Evolutionary conservation across 92 coral and sea anemone species (phyloP).

Genomic region (Parazoanthus atlanticus): DNA sequence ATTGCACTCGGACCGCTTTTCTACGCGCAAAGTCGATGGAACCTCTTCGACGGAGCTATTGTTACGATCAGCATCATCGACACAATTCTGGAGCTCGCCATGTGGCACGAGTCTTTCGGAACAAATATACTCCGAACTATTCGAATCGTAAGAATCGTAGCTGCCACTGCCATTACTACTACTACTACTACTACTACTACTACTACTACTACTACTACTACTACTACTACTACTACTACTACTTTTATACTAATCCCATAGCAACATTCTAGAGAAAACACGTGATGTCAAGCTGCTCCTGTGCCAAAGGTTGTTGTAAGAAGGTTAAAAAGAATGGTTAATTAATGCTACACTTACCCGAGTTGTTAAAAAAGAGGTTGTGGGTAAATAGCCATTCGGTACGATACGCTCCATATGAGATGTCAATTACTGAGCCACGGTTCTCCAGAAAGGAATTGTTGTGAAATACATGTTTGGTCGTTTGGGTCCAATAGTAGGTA

Average conservation of each 20-base stretch:
- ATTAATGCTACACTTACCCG: constrained; percentile 1
- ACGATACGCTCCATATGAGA: background rate
- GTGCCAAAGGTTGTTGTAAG: too few relatives aligned
- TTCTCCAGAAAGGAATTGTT: constrained; percentile 42
- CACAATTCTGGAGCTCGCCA: constrained; percentile 27
- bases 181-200: background rate
- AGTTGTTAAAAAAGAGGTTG: constrained; percentile 44
- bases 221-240: background rate
- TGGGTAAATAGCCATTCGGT: constrained; percentile 18
- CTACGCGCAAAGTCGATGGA: constrained; percentile 59
- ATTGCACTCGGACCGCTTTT: constrained; percentile 48
- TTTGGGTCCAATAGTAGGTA: background rate
- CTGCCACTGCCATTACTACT: background rate
- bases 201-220: background rate
- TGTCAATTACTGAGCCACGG: constrained; percentile 41
- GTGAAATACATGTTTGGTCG: constrained; percentile 9
- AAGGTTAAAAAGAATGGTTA: background rate
- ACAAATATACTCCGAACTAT: constrained; percentile 82
- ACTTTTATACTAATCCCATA: too few relatives aligned
- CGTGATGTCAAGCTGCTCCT: too few relatives aligned
- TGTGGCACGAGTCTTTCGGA: constrained; percentile 68
- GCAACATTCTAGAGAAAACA: too few relatives aligned
- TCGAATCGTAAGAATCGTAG: constrained; percentile 66
- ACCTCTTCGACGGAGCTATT: constrained; percentile 55
- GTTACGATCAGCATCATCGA: constrained; percentile 50